Conservation (phyloP, 2,113 vertebrate species). For the Dipodomys merriami region DNA sequence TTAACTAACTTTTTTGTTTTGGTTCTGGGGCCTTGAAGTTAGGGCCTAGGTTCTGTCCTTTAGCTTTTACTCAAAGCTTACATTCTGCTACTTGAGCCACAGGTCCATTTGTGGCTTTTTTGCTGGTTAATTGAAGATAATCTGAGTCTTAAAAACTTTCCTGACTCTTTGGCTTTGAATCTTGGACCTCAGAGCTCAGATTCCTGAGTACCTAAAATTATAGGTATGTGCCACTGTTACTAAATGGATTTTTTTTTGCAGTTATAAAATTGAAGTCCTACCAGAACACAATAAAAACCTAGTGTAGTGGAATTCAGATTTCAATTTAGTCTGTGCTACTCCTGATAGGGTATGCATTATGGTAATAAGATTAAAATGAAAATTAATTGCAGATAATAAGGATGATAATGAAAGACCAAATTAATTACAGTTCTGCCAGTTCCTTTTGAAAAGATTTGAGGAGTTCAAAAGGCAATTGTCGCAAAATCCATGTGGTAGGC, state of each 20-base stretch:
- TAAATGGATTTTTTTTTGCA: background rate
- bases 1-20: too few relatives aligned
- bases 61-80: too few relatives aligned
- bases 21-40: too few relatives aligned
- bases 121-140: too few relatives aligned
- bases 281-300: background rate
- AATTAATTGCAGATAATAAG: background rate
- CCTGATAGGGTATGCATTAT: background rate
- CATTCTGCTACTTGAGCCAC: too few relatives aligned
- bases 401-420: background rate
- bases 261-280: background rate
- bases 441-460: slow-evolving; percentile 12
- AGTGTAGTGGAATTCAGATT: background rate
- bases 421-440: background rate
- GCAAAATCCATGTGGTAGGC: background rate
- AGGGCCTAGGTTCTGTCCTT: too few relatives aligned
- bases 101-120: too few relatives aligned
- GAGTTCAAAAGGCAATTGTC: background rate
- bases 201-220: too few relatives aligned
- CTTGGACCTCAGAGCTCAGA: too few relatives aligned
- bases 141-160: too few relatives aligned
- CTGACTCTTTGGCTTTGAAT: too few relatives aligned
- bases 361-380: background rate
- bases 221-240: too few relatives aligned
- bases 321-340: background rate